Conservation (phyloP, 2,888 invertebrate species). For the Pachycephus smyrnensis region DNA sequence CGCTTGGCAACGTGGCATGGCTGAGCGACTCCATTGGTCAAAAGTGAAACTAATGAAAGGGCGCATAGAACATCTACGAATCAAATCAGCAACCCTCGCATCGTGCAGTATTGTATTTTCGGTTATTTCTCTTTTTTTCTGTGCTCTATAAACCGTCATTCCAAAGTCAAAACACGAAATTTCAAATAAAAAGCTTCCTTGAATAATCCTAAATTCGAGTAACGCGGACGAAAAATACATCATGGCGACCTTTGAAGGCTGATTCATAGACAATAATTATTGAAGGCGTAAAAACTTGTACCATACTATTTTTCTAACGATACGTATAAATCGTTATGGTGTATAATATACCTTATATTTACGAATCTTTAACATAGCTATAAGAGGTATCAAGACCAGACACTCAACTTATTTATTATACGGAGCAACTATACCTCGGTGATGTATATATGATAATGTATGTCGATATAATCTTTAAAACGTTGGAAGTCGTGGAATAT, state of each 20-base stretch:
- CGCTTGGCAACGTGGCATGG: constrained; percentile 68
- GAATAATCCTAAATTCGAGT: background rate
- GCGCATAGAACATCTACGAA: constrained; percentile 38
- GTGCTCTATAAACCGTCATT: background rate
- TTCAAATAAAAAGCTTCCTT: background rate
- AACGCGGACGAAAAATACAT: background rate
- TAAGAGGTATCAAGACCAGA: background rate
- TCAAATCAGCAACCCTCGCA: constrained; percentile 49
- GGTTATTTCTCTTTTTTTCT: background rate
- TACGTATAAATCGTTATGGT: background rate
- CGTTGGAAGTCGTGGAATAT: background rate
- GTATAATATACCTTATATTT: background rate
- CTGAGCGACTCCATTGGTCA: constrained; percentile 53
- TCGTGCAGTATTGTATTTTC: background rate
- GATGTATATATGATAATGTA: background rate
- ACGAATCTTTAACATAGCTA: background rate
- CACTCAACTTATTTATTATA: background rate
- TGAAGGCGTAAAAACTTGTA: background rate
- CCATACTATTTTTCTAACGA: background rate
- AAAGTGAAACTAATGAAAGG: constrained; percentile 2
- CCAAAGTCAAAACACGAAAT: background rate
- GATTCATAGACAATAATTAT: background rate
- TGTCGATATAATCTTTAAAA: background rate
- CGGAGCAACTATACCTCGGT: background rate
- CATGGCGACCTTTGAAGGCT: constrained; percentile 5